Conservation (phyloP, 2,113 vertebrate genomes). For the Amblyopsis rosae region DNA sequence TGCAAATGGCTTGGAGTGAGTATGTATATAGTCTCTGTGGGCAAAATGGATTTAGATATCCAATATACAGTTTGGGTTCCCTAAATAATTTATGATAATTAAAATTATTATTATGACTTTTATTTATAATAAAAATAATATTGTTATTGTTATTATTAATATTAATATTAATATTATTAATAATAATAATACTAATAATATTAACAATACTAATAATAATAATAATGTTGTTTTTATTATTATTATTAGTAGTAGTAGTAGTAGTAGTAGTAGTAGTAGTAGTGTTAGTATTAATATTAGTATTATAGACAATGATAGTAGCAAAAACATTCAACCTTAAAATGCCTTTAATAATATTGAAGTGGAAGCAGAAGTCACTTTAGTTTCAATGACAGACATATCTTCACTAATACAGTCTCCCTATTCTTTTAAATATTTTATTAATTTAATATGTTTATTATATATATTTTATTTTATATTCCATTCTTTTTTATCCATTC, state of each 20-base stretch:
- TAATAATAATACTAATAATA: neutral
- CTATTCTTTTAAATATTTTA: no score
- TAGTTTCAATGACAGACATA: no score
- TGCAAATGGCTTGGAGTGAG: constrained; percentile 49
- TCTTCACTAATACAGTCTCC: no score
- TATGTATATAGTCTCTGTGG: constrained; percentile 37
- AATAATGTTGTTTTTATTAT: neutral
- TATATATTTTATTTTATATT: no score
- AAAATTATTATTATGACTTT: neutral
- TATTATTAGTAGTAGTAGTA: neutral
- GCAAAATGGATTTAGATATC: constrained; percentile 39
- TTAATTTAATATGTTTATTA: no score
- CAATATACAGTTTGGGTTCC: constrained; percentile 47
- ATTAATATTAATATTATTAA: neutral
- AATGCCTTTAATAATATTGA: no score
- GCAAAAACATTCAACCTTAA: no score
- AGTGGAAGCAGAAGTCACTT: no score
- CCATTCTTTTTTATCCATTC: no score
- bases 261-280: neutral
- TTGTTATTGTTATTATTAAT: neutral
- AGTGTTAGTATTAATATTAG: neutral
- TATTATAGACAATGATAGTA: no score
- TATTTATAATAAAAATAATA: neutral
- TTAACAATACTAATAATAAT: neutral
- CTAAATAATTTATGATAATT: constrained; percentile 1